phyloP scores from a whole-genome alignment of 2,888 invertebrate genomes.

The Antitype chi region DNA sequence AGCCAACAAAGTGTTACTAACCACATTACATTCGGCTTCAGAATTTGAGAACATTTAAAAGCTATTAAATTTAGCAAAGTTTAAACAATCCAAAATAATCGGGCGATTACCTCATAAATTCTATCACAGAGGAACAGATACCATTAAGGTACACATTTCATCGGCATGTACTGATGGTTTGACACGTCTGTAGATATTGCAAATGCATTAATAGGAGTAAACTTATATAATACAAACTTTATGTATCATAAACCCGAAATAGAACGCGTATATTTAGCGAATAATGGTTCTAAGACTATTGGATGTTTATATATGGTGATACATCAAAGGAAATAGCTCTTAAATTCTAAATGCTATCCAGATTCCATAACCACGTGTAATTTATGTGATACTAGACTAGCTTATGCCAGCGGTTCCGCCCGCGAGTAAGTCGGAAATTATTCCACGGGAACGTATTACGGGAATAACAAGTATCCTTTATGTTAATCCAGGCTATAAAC shows the following conservation, averaged over 20 bases:
- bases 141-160: slow-evolving; percentile 50
- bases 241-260: slow-evolving; percentile 36
- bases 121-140: slow-evolving; percentile 47
- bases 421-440: no score
- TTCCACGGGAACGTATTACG: no score
- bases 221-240: slow-evolving; percentile 21
- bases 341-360: slow-evolving; percentile 13
- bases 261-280: slow-evolving; percentile 31
- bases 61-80: slow-evolving; percentile 52
- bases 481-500: no score
- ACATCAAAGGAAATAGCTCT: slow-evolving; percentile 26
- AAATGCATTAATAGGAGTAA: slow-evolving; percentile 48
- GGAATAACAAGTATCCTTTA: no score
- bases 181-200: slow-evolving; percentile 42
- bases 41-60: slow-evolving; percentile 44
- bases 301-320: slow-evolving; percentile 23
- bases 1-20: slow-evolving; percentile 37
- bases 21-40: slow-evolving; percentile 46
- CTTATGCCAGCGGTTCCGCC: no score
- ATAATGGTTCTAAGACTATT: slow-evolving; percentile 13
- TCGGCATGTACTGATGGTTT: slow-evolving; percentile 46
- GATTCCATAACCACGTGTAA: neutral
- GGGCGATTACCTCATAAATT: slow-evolving; percentile 54
- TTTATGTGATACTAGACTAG: slow-evolving; percentile 14
- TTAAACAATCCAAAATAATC: slow-evolving; percentile 57